Evolutionary conservation across 2,797 vertebrate genomes (phyloP).

Genomic region (Paramormyrops hopkinsi): DNA sequence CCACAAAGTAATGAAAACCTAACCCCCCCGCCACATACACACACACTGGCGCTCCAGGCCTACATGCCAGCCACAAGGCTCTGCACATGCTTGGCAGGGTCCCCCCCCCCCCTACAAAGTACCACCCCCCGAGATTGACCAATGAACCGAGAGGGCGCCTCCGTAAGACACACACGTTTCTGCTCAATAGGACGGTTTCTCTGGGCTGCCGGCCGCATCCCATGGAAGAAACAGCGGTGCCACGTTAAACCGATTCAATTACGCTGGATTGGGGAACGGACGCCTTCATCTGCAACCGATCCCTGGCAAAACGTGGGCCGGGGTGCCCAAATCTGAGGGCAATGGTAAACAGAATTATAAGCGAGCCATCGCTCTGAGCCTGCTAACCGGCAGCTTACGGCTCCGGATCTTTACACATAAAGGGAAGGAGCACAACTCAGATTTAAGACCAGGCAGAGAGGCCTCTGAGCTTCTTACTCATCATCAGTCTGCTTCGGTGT

Average conservation of each 20-base stretch:
- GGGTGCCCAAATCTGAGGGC: neutral
- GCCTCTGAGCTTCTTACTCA: neutral
- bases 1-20: no score
- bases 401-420: neutral
- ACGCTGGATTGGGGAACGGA: neutral
- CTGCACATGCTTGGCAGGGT: constrained; percentile 4
- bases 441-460: neutral
- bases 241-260: neutral
- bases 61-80: neutral
- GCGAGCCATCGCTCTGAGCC: neutral
- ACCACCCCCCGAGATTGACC: neutral
- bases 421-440: neutral
- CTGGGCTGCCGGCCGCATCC: neutral
- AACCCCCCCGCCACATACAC: neutral
- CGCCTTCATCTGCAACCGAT: neutral
- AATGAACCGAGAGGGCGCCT: neutral
- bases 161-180: neutral
- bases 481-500: neutral
- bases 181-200: neutral
- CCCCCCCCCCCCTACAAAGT: neutral
- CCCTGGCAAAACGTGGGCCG: neutral
- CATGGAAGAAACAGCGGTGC: neutral
- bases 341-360: neutral
- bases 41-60: neutral
- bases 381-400: neutral